Evolutionary conservation across 1,140 invertebrate genomes (phyloP).

Genomic region (Daktulosphaira vitifoliae): DNA sequence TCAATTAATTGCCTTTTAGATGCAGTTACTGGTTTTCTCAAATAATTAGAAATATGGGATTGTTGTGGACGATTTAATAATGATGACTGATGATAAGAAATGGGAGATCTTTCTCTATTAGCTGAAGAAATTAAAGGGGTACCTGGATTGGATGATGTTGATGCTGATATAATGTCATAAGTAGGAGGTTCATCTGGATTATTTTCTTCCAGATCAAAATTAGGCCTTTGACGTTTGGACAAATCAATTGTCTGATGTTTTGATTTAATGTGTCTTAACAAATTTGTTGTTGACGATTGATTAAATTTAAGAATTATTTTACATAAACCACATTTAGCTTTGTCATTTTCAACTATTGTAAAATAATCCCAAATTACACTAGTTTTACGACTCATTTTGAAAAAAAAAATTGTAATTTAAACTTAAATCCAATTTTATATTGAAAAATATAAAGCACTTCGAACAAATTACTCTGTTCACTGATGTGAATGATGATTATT

Average conservation of each 20-base stretch:
- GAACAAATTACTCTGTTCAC: too few species aligned
- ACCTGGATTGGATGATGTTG: neutral
- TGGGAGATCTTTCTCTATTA: neutral
- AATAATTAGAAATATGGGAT: slow-evolving; percentile 19
- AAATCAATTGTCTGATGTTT: slow-evolving; percentile 30
- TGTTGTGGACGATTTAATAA: neutral
- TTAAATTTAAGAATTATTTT: neutral
- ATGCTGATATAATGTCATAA: neutral
- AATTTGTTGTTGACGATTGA: slow-evolving; percentile 32
- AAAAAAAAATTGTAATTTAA: neutral
- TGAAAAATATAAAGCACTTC: neutral
- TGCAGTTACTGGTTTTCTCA: slow-evolving; percentile 11
- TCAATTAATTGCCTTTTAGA: slow-evolving; percentile 35
- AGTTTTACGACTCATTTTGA: slow-evolving; percentile 11
- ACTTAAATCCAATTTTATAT: slow-evolving; percentile 2
- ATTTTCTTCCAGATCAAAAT: neutral
- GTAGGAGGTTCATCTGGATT: neutral
- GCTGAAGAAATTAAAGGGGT: neutral
- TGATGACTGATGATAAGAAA: neutral
- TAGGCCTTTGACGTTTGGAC: neutral
- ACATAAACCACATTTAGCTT: slow-evolving; percentile 15
- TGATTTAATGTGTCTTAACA: slow-evolving; percentile 28
- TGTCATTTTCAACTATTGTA: slow-evolving; percentile 2
- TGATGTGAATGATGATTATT: too few species aligned
- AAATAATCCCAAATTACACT: slow-evolving; percentile 24